Base-by-base conservation (phyloP, 2,113 vertebrate species). In the Oreochromis tanganicae region DNA sequence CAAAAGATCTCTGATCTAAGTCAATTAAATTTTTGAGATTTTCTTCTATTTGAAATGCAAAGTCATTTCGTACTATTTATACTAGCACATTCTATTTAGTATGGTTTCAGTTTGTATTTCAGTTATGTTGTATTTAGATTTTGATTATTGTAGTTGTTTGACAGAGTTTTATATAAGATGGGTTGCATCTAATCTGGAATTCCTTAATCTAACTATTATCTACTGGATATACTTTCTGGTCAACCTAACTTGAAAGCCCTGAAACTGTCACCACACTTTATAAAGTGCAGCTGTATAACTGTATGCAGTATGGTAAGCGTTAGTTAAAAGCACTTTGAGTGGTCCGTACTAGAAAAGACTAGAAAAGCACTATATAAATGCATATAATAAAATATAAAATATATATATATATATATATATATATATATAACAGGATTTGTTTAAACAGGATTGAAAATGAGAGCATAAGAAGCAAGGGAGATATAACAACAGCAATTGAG, bases 191-290 rank as follows among this genome's bases (percentile, higher is more conserved):
- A 36, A 63, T 63, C 1, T 63, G 16, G 8, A 61, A 10, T 61
- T 32, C 59, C 59, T 61, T 16, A 61, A 61, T 61, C 59, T 19
- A 24, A 24, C 24, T 24, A 24, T 24, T 24, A 24, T 24, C 24
- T 24, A 24, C 24, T 24, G 24, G 32, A 19, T 63, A 34, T 63
- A 34, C 11, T 56, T 36, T 63, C 32, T 34, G 32, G 17, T 36
- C 16, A 36, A 36, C 32, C 32, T 63, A 57, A 36, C 61, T 36
- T 66, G 19, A 63, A 5, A 0, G 14, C 0, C 3, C 9, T 0
- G 16, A 34, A 63, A 14, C 13, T 46, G 13, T 3, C 2, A 46
- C 5, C 43, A 14, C 6, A 46, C 43, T 14, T 46, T 14, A 41
- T 7, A 48, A 48, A 48, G 2, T 48, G 46, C 46, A 16, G 6